Base-by-base conservation (phyloP, 2,888 invertebrate species). In the Operophtera brumata region DNA sequence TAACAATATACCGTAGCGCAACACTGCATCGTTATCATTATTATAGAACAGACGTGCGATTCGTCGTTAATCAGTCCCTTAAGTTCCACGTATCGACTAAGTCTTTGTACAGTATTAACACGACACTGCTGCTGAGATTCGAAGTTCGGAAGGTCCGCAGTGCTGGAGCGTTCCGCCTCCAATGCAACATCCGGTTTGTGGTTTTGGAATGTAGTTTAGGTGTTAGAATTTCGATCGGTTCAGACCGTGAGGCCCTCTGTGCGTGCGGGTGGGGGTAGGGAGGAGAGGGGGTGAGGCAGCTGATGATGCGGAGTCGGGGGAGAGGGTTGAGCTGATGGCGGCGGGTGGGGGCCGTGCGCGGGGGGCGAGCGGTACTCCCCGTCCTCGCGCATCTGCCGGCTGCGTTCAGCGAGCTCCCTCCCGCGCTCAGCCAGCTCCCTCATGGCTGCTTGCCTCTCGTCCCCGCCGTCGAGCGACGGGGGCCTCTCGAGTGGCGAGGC, bases 211-310 rank as follows among this genome's bases (percentile, higher is more conserved):
- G 84, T 84, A 73, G 70, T 73, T 46, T 30, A 43, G 73, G 64
- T 65, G 66, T 54, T 64, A 57, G 59, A 61, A 52, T 60, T 47
- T 57, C 14, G 61, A 54, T 60, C 56, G 57, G 70, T 72, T 91
- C 91, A 94, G 82, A 94, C 94, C 70, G 94, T 94, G 75, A 94
- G 91, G 41, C 94, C 94, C 77, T 94, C 94, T 54, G 94, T 94
- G 72, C 93, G 91, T 14, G 93, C 90, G 47, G 92, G 91, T n/a
- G 92, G 92, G 49, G 93, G 92, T 26, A 92, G 87, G 25, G 93
- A 91, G 66, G 93, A 86, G 65, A 93, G 91, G 45, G 91, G 82
- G 64, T 74, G 91, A 65, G 66, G 87, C 77, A 64, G 90, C 78
- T 60, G 85, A 72, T 87, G 92, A 82, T 78, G 76, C 77, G 83